Evolutionary conservation across 2,888 invertebrate genomes (phyloP), one percentile per base, ranked within the genome.

Genomic region (Erebia aethiops): DNA sequence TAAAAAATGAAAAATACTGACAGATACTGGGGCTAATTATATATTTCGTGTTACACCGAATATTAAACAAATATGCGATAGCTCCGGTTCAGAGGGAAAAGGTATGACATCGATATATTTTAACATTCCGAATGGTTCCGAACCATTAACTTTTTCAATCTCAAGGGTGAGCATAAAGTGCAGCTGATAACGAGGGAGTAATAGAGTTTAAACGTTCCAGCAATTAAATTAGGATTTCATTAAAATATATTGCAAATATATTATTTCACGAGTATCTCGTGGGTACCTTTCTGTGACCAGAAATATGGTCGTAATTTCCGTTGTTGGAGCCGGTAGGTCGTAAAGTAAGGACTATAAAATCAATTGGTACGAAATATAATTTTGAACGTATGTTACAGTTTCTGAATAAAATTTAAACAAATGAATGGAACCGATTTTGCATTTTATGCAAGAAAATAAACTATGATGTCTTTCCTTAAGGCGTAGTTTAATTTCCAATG

Each of bases 71-170:
- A 21, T 49, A 41, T 52, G 35, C 16, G 52, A 41, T 54, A 64
- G n/a, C 41, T 35, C 35, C 64, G 52, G 26, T 66, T 56, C 43
- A 56, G 46, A 21, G 85, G 91, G 89, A 91, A 92, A 92, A 88
- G 87, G 86, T 90, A 91, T 84, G 88, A 87, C 90, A 81, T 82
- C 90, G 89, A 91, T 92, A 90, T 88, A 91, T 91, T 90, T 88
- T 85, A 91, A 91, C 88, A 85, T 86, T 81, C 85, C 84, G 85
- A 84, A 84, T 87, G 87, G 88, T 91, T 92, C 90, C 91, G 82
- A 82, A 75, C 91, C 92, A 91, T 92, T 92, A 88, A 83, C 85
- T 91, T 91, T 89, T 91, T 88, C 89, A 91, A 91, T 91, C 86
- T 76, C 86, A 84, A 87, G 87, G 88, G 86, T 86, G 86, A 84